phyloP scores from a whole-genome alignment of 2,888 invertebrate species.

The Zhuqinia jingwanae region DNA sequence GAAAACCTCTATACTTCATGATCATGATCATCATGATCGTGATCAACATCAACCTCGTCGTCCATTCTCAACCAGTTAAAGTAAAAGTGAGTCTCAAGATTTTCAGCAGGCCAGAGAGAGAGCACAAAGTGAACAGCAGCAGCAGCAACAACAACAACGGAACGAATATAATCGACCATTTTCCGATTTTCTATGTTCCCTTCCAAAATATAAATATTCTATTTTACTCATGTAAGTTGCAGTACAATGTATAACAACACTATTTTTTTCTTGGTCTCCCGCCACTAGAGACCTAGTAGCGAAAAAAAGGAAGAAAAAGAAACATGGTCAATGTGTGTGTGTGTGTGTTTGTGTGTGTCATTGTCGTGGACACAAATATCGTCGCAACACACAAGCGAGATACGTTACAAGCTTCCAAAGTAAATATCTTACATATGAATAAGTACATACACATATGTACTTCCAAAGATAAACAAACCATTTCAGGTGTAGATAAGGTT shows the following conservation, averaged over 20 bases:
- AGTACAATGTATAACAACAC: conserved; percentile 39
- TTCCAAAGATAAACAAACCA: no score
- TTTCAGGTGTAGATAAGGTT: no score
- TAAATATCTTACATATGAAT: no score
- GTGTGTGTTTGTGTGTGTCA: no score
- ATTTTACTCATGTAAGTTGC: conserved; percentile 39
- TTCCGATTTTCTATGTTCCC: conserved; percentile 72
- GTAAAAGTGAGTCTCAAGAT: conserved; percentile 40
- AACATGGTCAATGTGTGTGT: conserved; percentile 16
- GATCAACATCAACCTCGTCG: conserved; percentile 19
- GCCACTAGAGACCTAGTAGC: not conserved
- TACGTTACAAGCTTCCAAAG: no score
- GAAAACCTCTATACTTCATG: not conserved
- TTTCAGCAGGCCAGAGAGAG: not conserved
- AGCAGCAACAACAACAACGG: conserved; percentile 61
- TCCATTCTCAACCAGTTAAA: conserved; percentile 9
- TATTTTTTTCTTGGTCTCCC: conserved; percentile 15
- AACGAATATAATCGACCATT: conserved; percentile 73
- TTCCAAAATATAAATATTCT: conserved; percentile 37
- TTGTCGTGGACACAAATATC: conserved; percentile 27
- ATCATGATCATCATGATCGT: not conserved
- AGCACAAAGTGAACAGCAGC: not conserved
- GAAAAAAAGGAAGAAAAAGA: conserved; percentile 1
- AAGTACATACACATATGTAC: no score
- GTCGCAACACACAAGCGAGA: conserved; percentile 32